Evolutionary conservation across 2,888 invertebrate genomes (phyloP), one percentile per base, ranked within the genome.

Genomic region (Ophonus ardosiacus): DNA sequence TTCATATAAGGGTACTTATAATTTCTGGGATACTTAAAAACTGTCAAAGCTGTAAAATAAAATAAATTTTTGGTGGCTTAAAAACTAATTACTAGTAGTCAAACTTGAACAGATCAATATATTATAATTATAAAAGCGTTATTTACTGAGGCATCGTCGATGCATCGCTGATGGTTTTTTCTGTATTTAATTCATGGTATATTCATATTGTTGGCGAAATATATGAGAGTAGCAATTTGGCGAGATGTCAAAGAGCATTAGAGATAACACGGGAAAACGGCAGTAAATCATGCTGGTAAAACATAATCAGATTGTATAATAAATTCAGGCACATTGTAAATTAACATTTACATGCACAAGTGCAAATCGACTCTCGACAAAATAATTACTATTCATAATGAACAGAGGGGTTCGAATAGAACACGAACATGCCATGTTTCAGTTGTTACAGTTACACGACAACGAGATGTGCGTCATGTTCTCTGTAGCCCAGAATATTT

Each of bases 301-400:
- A 78, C 57, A 81, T 81, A 81, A 81, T 81, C 81, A 81, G 78
- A 78, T 78, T 57, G 57, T 78, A 57, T 78, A 81, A 81, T 81
- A 61, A 81, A 81, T 81, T 81, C 51, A 61, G 65, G 43, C 63
- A 43, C 81, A 63, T 40, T 81, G 63, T 43, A 81, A 81, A 81
- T 81, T 81, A 63, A 81, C 81, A 81, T 81, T 63, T 81, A 81
- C 81, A 81, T 51, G 65, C 81, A 21, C 78, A 78, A 78, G 78
- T 78, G 78, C 78, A 78, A 78, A 78, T 78, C 78, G 78, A 78
- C 78, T 78, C 78, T 17, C 24, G 56, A 78, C 78, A 24, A 78
- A 78, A 78, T 78, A 78, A 78, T 78, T 78, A 78, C 78, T 78
- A 78, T 78, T 78, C 78, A 78, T 78, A 78, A 78, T 78, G 78